phyloP scores from a whole-genome alignment of 1,140 invertebrate genomes.

The Lordiphosa stackelbergi region DNA sequence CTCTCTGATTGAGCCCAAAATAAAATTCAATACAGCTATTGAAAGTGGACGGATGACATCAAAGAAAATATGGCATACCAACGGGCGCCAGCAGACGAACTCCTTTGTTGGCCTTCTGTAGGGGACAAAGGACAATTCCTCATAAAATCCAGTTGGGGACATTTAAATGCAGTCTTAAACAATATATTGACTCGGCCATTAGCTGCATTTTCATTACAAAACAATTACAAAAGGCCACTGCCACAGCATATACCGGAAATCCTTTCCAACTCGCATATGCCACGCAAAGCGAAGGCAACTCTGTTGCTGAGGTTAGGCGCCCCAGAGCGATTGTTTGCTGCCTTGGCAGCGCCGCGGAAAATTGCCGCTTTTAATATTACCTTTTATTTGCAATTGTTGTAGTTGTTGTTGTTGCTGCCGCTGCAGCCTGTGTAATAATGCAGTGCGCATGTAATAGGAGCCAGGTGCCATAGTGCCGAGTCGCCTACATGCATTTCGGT shows the following conservation, averaged over 20 bases:
- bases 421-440: constrained; percentile 68
- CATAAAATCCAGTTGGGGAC: too few species aligned
- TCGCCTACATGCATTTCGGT: constrained; percentile 58
- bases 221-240: constrained; percentile 62
- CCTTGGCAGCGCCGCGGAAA: constrained; percentile 55
- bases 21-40: constrained; percentile 1
- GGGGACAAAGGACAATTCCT: too few species aligned
- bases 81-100: not conserved
- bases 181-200: constrained; percentile 63
- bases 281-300: constrained; percentile 63
- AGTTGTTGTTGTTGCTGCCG: constrained; percentile 16
- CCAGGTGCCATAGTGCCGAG: constrained; percentile 69
- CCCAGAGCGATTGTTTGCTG: constrained; percentile 35
- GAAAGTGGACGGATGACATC: too few species aligned
- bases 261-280: constrained; percentile 73
- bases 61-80: not conserved
- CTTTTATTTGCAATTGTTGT: constrained; percentile 70
- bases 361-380: constrained; percentile 74
- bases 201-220: constrained; percentile 64
- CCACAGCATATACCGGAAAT: constrained; percentile 65
- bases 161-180: constrained; percentile 38
- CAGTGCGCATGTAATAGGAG: constrained; percentile 72
- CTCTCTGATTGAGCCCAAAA: constrained; percentile 15
- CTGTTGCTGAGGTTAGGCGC: constrained; percentile 36
- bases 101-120: too few species aligned